A percentile compares a stretch with the other conserved stretches of the same genome.
These are phyloP conservation scores for Zaprionus ornatus DNA, from an alignment of 1,140 invertebrate genomes.

Conservation along the genomic window DNA sequence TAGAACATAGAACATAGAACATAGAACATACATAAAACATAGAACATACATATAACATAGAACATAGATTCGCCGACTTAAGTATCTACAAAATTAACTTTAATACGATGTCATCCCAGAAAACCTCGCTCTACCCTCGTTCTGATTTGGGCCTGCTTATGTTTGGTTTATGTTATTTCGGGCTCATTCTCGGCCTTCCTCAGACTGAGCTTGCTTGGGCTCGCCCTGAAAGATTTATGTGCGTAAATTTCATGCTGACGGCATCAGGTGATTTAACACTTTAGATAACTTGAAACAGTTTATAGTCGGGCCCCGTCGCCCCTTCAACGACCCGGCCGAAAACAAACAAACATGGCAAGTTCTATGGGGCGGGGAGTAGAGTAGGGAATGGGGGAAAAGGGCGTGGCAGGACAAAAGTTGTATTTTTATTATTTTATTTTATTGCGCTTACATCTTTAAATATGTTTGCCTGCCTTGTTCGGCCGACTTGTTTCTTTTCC, in stretches of 20 bases:
- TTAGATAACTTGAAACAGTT: conserved; percentile 81
- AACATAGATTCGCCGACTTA: neutral
- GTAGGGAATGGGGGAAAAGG: conserved; percentile 2
- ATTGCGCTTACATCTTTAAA: conserved; percentile 81
- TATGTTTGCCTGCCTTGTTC: conserved; percentile 65
- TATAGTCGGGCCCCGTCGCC: conserved; percentile 56
- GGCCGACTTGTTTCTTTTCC: conserved; percentile 21
- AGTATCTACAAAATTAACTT: neutral
- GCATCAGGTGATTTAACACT: conserved; percentile 84
- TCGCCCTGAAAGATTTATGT: conserved; percentile 75
- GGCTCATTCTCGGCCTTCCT: conserved; percentile 55
- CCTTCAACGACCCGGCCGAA: neutral
- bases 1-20: too few relatives aligned
- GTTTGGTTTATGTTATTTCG: conserved; percentile 76
- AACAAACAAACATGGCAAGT: conserved; percentile 27
- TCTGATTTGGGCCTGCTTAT: conserved; percentile 62
- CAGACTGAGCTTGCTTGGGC: conserved; percentile 49
- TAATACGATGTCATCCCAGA: neutral
- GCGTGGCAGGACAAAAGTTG: conserved; percentile 58
- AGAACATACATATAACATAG: neutral
- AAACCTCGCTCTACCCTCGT: conserved; percentile 38
- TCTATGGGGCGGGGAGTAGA: neutral
- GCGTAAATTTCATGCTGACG: conserved; percentile 83
- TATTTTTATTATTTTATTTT: conserved; percentile 82
- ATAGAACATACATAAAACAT: too few relatives aligned